These are phyloP conservation scores for Colletes collaris DNA, from an alignment of 2,888 invertebrate genomes.

Conservation along the genomic window DNA sequence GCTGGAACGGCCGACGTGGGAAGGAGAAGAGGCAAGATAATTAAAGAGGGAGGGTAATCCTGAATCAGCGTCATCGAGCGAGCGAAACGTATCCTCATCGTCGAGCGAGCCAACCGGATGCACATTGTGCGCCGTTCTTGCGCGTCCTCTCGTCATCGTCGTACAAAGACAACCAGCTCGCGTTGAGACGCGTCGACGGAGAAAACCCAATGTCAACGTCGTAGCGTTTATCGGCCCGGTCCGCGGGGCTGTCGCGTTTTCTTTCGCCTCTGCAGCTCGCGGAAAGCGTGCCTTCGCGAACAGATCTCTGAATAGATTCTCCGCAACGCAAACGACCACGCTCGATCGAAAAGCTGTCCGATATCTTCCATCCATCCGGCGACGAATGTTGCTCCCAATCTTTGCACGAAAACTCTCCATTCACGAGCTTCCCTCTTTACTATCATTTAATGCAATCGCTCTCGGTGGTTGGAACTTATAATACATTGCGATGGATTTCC, in stretches of 20 bases:
- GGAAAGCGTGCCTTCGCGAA: constrained; percentile 8
- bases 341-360: constrained; percentile 46
- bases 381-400: too few species aligned
- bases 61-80: constrained; percentile 71
- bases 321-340: constrained; percentile 18
- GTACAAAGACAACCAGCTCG: constrained; percentile 50
- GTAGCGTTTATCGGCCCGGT: constrained; percentile 29
- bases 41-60: constrained; percentile 69
- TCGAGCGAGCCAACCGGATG: constrained; percentile 65
- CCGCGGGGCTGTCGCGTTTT: constrained; percentile 29
- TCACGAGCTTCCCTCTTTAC: constrained; percentile 1
- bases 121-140: constrained; percentile 67
- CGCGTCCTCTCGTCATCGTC: constrained; percentile 58
- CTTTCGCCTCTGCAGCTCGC: constrained; percentile 28
- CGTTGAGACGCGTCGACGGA: constrained; percentile 35
- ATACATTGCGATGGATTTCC: too few species aligned
- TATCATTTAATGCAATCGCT: too few species aligned
- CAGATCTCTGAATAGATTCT: constrained; percentile 38
- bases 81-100: constrained; percentile 63
- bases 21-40: constrained; percentile 63
- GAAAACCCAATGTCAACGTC: constrained; percentile 46
- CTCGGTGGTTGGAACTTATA: too few species aligned
- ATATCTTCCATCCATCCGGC: constrained; percentile 18
- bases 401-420: too few species aligned
- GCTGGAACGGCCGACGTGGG: constrained; percentile 32